Evolutionary conservation across 30 jellyfish, hydroid and myxozoan genomes (phyloP), one percentile per base, ranked within the genome.

Genomic region (Hydractinia echinata): DNA sequence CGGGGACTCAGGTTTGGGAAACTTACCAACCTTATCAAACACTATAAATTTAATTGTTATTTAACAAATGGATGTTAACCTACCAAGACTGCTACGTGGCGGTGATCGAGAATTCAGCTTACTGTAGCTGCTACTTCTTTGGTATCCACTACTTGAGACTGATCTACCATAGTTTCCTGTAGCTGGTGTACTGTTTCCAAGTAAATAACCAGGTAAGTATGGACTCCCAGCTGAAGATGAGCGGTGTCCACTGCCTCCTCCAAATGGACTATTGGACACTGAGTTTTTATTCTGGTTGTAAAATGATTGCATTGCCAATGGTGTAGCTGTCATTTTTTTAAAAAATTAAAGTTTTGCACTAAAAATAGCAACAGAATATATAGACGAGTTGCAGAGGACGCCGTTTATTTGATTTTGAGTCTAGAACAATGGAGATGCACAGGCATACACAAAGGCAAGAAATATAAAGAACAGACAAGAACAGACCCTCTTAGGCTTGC

Each of bases 161-260:
- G 61, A 49, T 0, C 13, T 74, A 6, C 48, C 49, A 58, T 54
- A 74, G 54, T 48, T 74, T 6, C 83, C 83, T 18, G 83, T 8
- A 13, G 51, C 51, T 30, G 83, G 83, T 10, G 85, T 53, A 55
- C 39, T 53, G 61, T 30, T 50, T 53, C 85, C 85, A 77, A 77
- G 60, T 55, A 77, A n/a, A 58, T 77, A 77, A 18, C 85, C 85
- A 51, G 85, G 85, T 53, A 77, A 54, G 52, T 51, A 77, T 9
- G 85, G 85, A 77, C 85, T 77, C 30, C 80, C 53, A 10, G 78
- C 79, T 4, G 77, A 18, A 58, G 79, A 18, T 52, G 76, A 48
- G 5, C 76, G 58, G 44, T 30, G 44, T 30, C 44, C 44, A 30
- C 44, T 30, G 44, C 44, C 44, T 30, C 44, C 44, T 30, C 44